Percentiles rank a stretch among this genome's conserved stretches.
phyloP scores from a whole-genome alignment of 2,113 vertebrate species.

The Sebastes schlegelii region DNA sequence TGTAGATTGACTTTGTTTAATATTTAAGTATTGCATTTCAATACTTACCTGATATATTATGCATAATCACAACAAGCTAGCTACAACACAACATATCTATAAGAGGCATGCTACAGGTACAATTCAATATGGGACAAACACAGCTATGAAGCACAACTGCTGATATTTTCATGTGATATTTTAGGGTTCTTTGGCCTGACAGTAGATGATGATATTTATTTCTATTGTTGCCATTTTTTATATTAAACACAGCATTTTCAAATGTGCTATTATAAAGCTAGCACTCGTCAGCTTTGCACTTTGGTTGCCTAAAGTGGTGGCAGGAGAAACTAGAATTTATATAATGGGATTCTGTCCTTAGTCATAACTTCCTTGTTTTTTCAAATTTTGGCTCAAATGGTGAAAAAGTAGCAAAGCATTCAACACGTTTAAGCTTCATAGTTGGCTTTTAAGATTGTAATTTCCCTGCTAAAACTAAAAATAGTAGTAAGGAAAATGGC shows the following conservation, averaged over 20 bases:
- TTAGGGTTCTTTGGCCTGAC: conserved; percentile 40
- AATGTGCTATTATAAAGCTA: not conserved
- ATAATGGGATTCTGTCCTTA: not conserved
- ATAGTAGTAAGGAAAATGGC: not conserved
- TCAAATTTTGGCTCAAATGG: not conserved
- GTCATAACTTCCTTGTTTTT: not conserved
- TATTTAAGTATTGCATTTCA: not conserved
- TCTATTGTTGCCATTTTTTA: not conserved
- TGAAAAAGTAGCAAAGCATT: not conserved
- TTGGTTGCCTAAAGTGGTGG: not conserved
- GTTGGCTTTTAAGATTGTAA: not conserved
- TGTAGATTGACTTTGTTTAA: not conserved
- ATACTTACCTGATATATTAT: conserved; percentile 50
- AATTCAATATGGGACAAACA: conserved; percentile 69
- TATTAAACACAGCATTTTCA: no score
- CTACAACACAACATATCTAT: conserved; percentile 29
- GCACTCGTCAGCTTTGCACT: not conserved
- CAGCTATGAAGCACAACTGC: conserved; percentile 11
- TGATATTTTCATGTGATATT: conserved; percentile 43
- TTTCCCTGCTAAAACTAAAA: not conserved
- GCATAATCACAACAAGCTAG: conserved; percentile 20
- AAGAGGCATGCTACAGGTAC: conserved; percentile 84
- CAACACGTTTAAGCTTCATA: not conserved
- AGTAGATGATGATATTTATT: not conserved
- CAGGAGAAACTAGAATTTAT: not conserved